Evolutionary conservation across 2,888 invertebrate species (phyloP), one percentile per base, ranked within the genome.

Genomic region (Taenaris catops): DNA sequence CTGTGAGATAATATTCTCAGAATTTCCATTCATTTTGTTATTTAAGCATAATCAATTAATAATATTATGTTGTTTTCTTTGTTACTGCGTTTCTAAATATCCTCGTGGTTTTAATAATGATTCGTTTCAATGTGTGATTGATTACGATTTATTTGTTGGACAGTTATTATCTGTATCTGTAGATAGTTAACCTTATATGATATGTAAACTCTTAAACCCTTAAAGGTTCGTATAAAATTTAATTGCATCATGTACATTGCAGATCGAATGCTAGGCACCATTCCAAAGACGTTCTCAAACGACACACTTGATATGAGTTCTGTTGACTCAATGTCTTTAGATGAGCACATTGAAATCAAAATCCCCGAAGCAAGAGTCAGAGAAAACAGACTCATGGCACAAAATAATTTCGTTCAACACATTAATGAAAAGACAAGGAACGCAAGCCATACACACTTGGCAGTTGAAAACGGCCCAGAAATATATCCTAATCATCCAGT

Each of bases 281-380:
- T 87, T 53, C 87, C 87, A 43, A 86, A 86, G 51, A 73, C 81
- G 5, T 80, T 87, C 63, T 90, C 89, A 48, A 90, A 91, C 51
- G 91, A 90, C 50, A 91, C 91, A 2, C 64, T 91, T 32, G 87
- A 87, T 51, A 58, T 87, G 38, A 91, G 90, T 51, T 91, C 91
- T 24, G 86, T 91, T 28, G 91, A 91, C 49, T 90, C 90, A 33
- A 88, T 90, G 57, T 91, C 90, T 0, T 58, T 84, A 37, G 88
- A 88, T 49, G 89, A 89, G 39, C 90, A 90, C 54, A 89, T 90
- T 17, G 89, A 89, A 53, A 90, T 90, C 53, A 88, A 88, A 47
- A 88, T 74, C 78, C 92, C 61, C 48, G 89, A 75, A 51, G 57
- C 86, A 1, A 67, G 87, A 48, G 86, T 60, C n/a, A 58, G 78